Evolutionary conservation across 2,888 invertebrate genomes (phyloP).

Genomic region (Dolichopus griseipennis): DNA sequence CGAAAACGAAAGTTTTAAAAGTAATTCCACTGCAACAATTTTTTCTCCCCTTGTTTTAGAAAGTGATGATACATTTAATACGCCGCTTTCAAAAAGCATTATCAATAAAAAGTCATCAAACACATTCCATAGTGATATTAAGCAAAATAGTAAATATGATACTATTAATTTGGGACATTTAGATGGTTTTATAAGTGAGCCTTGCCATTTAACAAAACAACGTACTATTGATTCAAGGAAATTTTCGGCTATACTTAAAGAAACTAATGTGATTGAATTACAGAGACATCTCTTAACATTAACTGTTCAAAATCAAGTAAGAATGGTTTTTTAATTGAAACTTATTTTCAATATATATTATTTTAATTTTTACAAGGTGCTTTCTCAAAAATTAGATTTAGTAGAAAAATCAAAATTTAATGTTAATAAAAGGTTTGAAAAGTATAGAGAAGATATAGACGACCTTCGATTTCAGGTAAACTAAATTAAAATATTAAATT

Average conservation of each 20-base stretch:
- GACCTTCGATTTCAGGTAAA: constrained; percentile 72
- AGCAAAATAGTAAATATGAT: constrained; percentile 30
- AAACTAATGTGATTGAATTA: constrained; percentile 71
- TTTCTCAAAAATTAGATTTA: constrained; percentile 61
- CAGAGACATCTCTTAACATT: constrained; percentile 73
- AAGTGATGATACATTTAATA: constrained; percentile 8
- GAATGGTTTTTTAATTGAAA: constrained; percentile 19
- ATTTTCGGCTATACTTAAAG: constrained; percentile 73
- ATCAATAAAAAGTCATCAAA: constrained; percentile 20
- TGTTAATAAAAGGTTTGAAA: constrained; percentile 59
- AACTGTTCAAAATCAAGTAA: constrained; percentile 77
- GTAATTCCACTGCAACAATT: constrained; percentile 9
- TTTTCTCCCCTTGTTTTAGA: constrained; percentile 15
- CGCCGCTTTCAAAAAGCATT: background rate
- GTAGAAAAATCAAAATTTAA: constrained; percentile 57
- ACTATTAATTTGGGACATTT: constrained; percentile 50
- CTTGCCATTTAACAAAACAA: constrained; percentile 51
- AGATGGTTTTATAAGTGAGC: constrained; percentile 60
- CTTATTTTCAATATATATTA: background rate
- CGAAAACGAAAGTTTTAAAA: background rate
- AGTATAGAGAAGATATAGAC: constrained; percentile 67
- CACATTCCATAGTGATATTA: constrained; percentile 37
- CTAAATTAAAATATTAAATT: background rate
- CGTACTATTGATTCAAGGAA: constrained; percentile 62
- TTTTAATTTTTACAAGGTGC: constrained; percentile 51